Conservation (phyloP, 2,888 invertebrate genomes). For the Elgonia sp. region DNA sequence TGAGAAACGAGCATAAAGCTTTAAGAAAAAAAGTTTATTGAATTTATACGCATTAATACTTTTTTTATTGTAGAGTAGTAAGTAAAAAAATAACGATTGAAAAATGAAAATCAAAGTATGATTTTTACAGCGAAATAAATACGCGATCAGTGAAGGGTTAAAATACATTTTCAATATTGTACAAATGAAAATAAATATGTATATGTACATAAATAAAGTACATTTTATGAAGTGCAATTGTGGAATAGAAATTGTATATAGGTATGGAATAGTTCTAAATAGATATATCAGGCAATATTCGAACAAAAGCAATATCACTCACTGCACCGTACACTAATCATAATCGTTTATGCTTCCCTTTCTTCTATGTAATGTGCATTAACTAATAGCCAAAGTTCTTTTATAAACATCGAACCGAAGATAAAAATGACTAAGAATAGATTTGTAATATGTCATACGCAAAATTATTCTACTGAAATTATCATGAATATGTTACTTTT, state of each 20-base stretch:
- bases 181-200: too few relatives aligned
- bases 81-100: too few relatives aligned
- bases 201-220: too few relatives aligned
- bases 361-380: constrained; percentile 12
- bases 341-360: constrained; percentile 35
- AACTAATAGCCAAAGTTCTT: constrained; percentile 48
- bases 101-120: too few relatives aligned
- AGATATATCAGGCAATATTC: constrained; percentile 14
- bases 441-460: constrained; percentile 3
- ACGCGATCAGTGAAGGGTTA: too few relatives aligned
- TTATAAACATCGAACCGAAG: constrained; percentile 20
- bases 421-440: neutral
- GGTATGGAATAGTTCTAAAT: constrained; percentile 47
- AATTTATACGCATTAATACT: too few relatives aligned
- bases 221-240: constrained; percentile 29
- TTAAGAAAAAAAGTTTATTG: too few relatives aligned
- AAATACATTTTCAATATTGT: too few relatives aligned
- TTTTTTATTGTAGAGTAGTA: too few relatives aligned
- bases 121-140: too few relatives aligned
- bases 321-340: neutral
- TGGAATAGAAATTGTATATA: constrained; percentile 45
- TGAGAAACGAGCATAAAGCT: too few relatives aligned
- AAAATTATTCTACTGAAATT: neutral
- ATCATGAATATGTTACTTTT: constrained; percentile 22
- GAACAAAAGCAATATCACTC: constrained; percentile 39